Conservation (phyloP, 2,888 invertebrate species). For the Allolobophora icterica region DNA sequence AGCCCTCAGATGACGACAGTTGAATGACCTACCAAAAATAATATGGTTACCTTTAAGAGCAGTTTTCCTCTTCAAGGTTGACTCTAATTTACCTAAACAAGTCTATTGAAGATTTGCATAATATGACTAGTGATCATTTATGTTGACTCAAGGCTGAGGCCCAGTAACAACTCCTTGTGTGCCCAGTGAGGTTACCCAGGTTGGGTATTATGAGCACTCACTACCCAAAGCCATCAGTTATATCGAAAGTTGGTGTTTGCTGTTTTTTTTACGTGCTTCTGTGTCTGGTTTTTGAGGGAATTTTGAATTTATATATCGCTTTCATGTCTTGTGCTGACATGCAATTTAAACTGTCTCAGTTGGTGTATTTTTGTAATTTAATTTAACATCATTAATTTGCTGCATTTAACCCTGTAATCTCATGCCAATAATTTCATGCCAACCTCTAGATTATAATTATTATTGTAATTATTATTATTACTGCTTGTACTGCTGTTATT, state of each 20-base stretch:
- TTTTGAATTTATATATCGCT: neutral
- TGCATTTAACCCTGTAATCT: neutral
- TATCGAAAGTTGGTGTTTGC: neutral
- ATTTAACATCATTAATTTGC: neutral
- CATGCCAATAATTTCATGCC: neutral
- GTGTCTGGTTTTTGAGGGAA: neutral
- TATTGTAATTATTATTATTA: neutral
- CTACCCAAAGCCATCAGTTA: neutral
- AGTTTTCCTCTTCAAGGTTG: too few species aligned
- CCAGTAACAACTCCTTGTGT: neutral
- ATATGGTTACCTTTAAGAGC: too few species aligned
- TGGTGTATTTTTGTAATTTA: neutral
- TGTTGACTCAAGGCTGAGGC: too few species aligned
- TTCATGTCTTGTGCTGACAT: neutral
- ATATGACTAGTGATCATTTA: too few species aligned
- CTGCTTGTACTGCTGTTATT: neutral
- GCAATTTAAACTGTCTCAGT: neutral
- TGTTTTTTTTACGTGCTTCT: neutral
- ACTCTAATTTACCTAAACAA: too few species aligned
- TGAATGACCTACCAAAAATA: too few species aligned
- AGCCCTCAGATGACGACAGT: too few species aligned
- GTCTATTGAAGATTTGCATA: too few species aligned
- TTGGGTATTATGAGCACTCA: neutral
- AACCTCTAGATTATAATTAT: neutral
- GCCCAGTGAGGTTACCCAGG: too few species aligned